Evolutionary conservation across 2,888 invertebrate genomes (phyloP).

Genomic region (Leucophenga montana): DNA sequence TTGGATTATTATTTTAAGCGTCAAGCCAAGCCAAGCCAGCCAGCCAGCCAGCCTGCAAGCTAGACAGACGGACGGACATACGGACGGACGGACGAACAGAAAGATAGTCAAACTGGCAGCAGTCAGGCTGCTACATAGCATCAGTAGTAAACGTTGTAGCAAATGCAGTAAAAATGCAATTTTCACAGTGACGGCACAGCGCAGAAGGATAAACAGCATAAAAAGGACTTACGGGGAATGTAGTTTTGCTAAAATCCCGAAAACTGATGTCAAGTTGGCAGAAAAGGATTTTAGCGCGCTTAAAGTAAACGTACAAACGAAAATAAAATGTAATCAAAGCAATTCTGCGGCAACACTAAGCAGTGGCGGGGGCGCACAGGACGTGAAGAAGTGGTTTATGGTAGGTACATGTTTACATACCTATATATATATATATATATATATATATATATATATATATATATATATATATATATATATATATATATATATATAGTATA

Average conservation of each 20-base stretch:
- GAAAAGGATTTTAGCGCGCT: constrained; percentile 3
- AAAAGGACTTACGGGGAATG: background rate
- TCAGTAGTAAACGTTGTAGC: too few species aligned
- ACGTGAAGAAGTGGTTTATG: too few species aligned
- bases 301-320: constrained; percentile 9
- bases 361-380: too few species aligned
- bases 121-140: too few species aligned
- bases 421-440: too few species aligned
- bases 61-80: background rate
- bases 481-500: too few species aligned
- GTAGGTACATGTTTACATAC: too few species aligned
- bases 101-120: background rate
- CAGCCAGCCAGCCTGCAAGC: background rate
- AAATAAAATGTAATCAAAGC: constrained; percentile 11
- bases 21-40: background rate
- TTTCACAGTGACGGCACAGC: too few species aligned
- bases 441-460: too few species aligned
- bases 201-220: background rate
- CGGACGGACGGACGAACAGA: background rate
- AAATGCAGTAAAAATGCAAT: too few species aligned
- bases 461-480: too few species aligned
- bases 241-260: background rate
- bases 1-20: background rate
- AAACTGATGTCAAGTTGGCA: constrained; percentile 23
- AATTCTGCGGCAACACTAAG: background rate